A percentile compares a stretch with the other conserved stretches of the same genome.
Conservation (phyloP, 1,140 invertebrate genomes). For the Eubasilissa regina region DNA sequence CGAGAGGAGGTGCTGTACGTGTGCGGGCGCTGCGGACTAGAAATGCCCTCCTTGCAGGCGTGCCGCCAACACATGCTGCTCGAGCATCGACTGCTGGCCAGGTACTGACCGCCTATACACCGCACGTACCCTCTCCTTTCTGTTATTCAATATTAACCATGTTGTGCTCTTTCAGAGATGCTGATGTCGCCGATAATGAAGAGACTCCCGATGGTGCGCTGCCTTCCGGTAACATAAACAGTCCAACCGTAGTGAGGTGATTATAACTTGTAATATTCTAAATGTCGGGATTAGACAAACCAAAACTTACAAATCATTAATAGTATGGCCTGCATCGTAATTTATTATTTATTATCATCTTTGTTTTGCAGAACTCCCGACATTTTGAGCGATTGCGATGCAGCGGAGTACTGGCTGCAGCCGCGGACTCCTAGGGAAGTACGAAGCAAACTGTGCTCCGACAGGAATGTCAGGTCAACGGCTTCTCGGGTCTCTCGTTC, state of each 20-base stretch:
- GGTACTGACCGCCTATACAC: not conserved
- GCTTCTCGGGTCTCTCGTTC: not conserved
- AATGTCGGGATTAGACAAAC: not conserved
- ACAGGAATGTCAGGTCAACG: not conserved
- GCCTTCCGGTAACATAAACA: not conserved
- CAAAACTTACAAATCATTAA: not conserved
- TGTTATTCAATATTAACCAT: not conserved
- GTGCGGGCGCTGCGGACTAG: conserved; percentile 17
- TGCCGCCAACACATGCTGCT: conserved; percentile 29
- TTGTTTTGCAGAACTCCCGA: not conserved
- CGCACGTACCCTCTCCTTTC: not conserved
- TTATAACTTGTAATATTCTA: not conserved
- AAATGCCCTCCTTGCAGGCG: not conserved
- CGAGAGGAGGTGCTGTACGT: conserved; percentile 17
- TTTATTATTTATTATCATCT: not conserved
- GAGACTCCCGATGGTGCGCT: too few species aligned
- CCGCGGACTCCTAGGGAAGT: conserved; percentile 17
- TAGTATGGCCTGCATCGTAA: not conserved
- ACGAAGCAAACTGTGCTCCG: conserved; percentile 23
- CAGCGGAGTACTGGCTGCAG: conserved; percentile 28
- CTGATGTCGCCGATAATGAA: not conserved
- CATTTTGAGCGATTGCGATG: not conserved
- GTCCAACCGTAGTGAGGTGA: not conserved
- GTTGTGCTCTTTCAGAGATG: not conserved
- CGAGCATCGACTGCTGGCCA: not conserved